Evolutionary conservation across 2,888 invertebrate species (phyloP).

Genomic region (Acanthosepion pharaonis): DNA sequence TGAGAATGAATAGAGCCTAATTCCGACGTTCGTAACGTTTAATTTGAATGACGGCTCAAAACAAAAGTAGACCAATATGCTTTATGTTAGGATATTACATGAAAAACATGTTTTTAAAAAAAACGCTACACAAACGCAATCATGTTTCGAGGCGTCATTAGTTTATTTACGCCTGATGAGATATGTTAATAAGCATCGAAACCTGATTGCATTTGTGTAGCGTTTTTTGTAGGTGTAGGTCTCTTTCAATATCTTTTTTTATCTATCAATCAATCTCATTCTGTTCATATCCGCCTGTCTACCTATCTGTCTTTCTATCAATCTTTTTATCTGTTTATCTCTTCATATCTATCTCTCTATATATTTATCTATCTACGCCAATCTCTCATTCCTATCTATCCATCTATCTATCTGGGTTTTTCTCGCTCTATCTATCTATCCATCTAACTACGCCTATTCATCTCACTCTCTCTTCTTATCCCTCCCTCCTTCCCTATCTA

Average conservation of each 20-base stretch:
- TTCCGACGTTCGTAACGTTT: no score
- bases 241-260: background rate
- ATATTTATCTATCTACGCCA: background rate
- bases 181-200: no score
- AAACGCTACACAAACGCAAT: no score
- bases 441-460: background rate
- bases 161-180: no score
- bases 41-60: no score
- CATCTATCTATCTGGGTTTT: background rate
- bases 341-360: background rate
- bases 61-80: no score
- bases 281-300: background rate
- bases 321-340: background rate
- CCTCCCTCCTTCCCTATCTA: background rate
- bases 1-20: no score
- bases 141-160: no score
- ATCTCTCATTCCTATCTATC: background rate
- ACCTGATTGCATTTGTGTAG: no score
- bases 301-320: background rate
- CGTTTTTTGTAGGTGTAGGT: no score
- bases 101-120: no score
- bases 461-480: background rate
- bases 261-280: background rate
- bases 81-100: no score
- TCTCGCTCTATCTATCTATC: background rate